Percentiles rank a stretch among this genome's conserved stretches.
Evolutionary conservation across 2,888 invertebrate species (phyloP).

Genomic region (Meta bourneti): DNA sequence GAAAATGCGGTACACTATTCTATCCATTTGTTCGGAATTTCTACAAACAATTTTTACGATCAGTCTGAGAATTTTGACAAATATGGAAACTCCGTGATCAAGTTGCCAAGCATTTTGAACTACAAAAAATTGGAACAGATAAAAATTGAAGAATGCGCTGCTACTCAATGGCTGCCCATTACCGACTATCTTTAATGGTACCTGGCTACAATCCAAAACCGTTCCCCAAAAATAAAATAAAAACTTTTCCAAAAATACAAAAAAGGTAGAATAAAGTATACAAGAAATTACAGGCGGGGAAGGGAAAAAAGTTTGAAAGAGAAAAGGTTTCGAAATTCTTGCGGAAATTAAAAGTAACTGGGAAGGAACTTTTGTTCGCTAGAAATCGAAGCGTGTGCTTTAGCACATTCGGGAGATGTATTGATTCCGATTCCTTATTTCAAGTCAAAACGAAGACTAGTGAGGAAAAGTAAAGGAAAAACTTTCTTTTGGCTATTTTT

Average conservation of each 20-base stretch:
- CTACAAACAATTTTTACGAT: conserved; percentile 17
- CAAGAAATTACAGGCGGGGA: conserved; percentile 54
- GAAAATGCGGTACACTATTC: too few relatives aligned
- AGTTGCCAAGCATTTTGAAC: conserved; percentile 26
- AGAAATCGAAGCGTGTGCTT: conserved; percentile 55
- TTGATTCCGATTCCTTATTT: conserved; percentile 48
- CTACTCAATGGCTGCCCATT: conserved; percentile 46
- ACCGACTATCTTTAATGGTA: conserved; percentile 61
- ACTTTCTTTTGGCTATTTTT: neutral
- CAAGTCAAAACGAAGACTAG: conserved; percentile 23
- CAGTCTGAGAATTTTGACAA: conserved; percentile 16
- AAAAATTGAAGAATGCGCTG: conserved; percentile 24
- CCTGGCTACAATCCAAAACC: conserved; percentile 58
- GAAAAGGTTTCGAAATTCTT: conserved; percentile 30
- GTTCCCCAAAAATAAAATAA: conserved; percentile 12
- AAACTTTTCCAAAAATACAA: conserved; percentile 25
- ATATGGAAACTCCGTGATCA: conserved; percentile 58
- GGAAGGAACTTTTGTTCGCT: conserved; percentile 59
- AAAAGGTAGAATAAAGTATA: conserved; percentile 62
- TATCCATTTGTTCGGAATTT: too few relatives aligned
- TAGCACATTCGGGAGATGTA: conserved; percentile 41
- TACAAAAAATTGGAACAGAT: conserved; percentile 27
- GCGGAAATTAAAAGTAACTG: conserved; percentile 70
- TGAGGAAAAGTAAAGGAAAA: neutral
- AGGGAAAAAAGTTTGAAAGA: conserved; percentile 36